These are phyloP conservation scores for Drosophila quasianomalipes DNA, from an alignment of 2,888 invertebrate genomes.

Conservation along the genomic window DNA sequence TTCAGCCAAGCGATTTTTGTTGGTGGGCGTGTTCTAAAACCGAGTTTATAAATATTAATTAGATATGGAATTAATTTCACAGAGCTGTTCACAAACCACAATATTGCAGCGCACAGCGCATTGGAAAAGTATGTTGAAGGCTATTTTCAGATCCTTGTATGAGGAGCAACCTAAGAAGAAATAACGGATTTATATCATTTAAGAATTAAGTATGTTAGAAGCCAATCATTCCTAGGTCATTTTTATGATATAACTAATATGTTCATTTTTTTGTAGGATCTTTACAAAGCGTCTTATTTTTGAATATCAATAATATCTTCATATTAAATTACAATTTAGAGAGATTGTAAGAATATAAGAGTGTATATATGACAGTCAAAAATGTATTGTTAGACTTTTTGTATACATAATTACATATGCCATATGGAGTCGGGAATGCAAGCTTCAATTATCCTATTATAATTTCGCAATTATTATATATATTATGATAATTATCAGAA, in stretches of 20 bases:
- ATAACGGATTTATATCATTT: not conserved
- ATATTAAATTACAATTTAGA: too few relatives aligned
- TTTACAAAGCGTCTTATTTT: too few relatives aligned
- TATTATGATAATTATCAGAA: not conserved
- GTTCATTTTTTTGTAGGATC: too few relatives aligned
- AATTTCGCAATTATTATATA: too few relatives aligned
- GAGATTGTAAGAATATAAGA: too few relatives aligned
- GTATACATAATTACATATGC: too few relatives aligned
- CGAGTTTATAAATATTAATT: not conserved
- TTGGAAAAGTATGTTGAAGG: constrained; percentile 83
- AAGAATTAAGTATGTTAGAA: not conserved
- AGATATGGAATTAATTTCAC: not conserved
- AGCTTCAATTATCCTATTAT: too few relatives aligned
- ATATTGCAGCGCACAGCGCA: constrained; percentile 84
- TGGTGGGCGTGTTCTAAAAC: constrained; percentile 84
- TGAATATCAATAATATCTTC: too few relatives aligned
- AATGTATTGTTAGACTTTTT: too few relatives aligned
- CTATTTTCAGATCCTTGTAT: constrained; percentile 83
- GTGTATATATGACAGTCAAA: too few relatives aligned
- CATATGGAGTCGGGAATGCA: too few relatives aligned
- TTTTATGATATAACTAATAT: too few relatives aligned
- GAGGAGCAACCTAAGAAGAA: constrained; percentile 77
- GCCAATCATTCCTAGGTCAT: not conserved
- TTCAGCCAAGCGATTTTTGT: constrained; percentile 84
- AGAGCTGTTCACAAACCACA: constrained; percentile 72